A percentile compares a stretch with the other conserved stretches of the same genome.
phyloP scores from a whole-genome alignment of 2,888 invertebrate genomes.

The Anticlea derivata region DNA sequence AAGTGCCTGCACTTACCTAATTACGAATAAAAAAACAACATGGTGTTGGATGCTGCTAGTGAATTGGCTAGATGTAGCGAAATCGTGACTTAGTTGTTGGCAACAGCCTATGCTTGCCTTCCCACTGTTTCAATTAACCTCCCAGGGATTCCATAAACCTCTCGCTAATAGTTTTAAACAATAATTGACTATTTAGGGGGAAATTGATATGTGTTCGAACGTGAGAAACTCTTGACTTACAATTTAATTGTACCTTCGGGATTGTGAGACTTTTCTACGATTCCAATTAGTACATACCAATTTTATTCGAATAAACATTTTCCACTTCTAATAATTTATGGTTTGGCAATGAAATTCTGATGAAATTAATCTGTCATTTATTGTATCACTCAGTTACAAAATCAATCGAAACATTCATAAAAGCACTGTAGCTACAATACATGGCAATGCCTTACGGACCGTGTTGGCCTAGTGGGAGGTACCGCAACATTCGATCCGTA shows the following conservation, averaged over 20 bases:
- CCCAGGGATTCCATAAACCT: constrained; percentile 34
- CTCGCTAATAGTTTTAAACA: constrained; percentile 34
- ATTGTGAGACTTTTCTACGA: constrained; percentile 21
- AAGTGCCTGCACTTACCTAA: too few relatives aligned
- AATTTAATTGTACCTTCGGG: constrained; percentile 25
- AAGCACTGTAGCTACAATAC: too few relatives aligned
- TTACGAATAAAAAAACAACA: too few relatives aligned
- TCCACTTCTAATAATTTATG: not conserved
- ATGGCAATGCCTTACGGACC: too few relatives aligned
- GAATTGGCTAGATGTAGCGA: constrained; percentile 1
- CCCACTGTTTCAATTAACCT: constrained; percentile 40
- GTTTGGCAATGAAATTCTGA: not conserved
- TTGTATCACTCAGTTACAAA: not conserved
- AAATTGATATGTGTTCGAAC: constrained; percentile 34
- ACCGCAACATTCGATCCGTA: too few relatives aligned
- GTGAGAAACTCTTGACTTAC: constrained; percentile 30
- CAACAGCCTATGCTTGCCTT: constrained; percentile 40
- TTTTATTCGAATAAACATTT: not conserved
- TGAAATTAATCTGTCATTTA: not conserved
- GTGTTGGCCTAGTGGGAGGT: too few relatives aligned
- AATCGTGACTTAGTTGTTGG: constrained; percentile 6
- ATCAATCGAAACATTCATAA: not conserved
- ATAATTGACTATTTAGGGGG: constrained; percentile 37
- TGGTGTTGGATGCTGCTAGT: too few relatives aligned
- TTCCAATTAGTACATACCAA: constrained; percentile 19